Base-by-base conservation (phyloP, 1,140 invertebrate genomes). In the Babylonia areolata region DNA sequence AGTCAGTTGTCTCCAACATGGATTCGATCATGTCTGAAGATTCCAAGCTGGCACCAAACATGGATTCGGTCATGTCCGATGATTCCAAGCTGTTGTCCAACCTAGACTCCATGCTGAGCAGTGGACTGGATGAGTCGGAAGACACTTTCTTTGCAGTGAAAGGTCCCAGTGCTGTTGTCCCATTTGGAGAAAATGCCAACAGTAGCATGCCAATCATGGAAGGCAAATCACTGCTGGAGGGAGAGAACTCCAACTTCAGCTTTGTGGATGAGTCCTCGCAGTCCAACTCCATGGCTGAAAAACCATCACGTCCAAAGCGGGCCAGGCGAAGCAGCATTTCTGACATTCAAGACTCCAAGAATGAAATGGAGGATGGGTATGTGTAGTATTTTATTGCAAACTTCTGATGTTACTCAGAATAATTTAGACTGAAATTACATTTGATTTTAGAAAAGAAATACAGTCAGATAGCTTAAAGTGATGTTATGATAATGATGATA, bases 291-390 rank as follows among this genome's bases (percentile, higher is more conserved):
- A 54, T 79, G 77, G 84, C 31, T 11, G 81, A 31, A 12, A 77
- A 40, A 82, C 82, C 64, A 33, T 69, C 82, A 15, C 58, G 82
- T n/a, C 31, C 64, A 33, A 84, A 84, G 39, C 35, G 69, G 2
- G 33, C 69, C 2, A 35, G 82, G 5, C 37, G 82, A 2, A 84
- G 39, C 31, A 84, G 82, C 33, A 37, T 71, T 31, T 73, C 78
- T 33, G 78, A 84, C 23, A 84, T 42, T 39, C 81, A 69, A 35
- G 82, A 84, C 31, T 73, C 82, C 15, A 84, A 73, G 69, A 31
- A 40, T 28, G 82, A 84, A 46, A 35, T 35, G 28, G 82, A 84
- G n/a, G 82, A 84, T 75, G 64, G 82, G 82, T 84, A 46, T 46
- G 81, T 31, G 12, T 9, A 37, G 20, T 23, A 23, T 51, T 51